These are phyloP conservation scores for Aurelia aurita DNA, from an alignment of 30 jellyfish, hydroid and myxozoan species.

Conservation along the genomic window DNA sequence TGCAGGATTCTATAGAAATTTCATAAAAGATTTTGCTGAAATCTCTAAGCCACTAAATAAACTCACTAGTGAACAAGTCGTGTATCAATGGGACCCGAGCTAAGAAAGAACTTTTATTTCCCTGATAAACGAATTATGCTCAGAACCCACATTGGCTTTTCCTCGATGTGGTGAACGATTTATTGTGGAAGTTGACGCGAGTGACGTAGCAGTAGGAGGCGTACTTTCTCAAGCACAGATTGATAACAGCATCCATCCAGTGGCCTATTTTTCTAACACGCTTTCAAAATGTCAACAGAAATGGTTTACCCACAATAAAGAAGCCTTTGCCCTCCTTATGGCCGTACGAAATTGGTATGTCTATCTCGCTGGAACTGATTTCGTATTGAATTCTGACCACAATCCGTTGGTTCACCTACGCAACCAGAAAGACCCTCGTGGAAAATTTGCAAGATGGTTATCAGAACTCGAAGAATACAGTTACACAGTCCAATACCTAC, in stretches of 20 bases:
- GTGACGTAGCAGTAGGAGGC: constrained; percentile 6
- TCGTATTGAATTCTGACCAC: constrained; percentile 46
- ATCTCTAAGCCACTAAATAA: constrained; percentile 6
- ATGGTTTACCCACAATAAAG: too few species aligned
- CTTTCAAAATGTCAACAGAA: too few species aligned
- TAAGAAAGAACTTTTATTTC: not conserved
- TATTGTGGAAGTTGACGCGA: not conserved
- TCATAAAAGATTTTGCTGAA: constrained; percentile 1
- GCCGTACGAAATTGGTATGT: constrained; percentile 65
- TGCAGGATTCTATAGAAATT: constrained; percentile 38
- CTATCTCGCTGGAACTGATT: constrained; percentile 47
- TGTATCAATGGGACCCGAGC: constrained; percentile 9
- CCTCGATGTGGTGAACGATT: constrained; percentile 12
- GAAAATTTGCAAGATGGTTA: constrained; percentile 46
- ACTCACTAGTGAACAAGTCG: constrained; percentile 6
- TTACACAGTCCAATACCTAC: constrained; percentile 36
- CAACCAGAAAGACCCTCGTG: constrained; percentile 47
- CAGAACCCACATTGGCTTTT: not conserved
- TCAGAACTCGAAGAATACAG: constrained; percentile 45
- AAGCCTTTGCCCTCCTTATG: constrained; percentile 30
- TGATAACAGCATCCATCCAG: too few species aligned
- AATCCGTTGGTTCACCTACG: constrained; percentile 58
- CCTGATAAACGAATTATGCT: not conserved
- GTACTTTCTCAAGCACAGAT: too few species aligned
- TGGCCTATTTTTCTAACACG: too few species aligned